Percentiles rank a stretch among this genome's conserved stretches.
Evolutionary conservation across 2,797 vertebrate species (phyloP).

Genomic region (Cottoperca gobio): DNA sequence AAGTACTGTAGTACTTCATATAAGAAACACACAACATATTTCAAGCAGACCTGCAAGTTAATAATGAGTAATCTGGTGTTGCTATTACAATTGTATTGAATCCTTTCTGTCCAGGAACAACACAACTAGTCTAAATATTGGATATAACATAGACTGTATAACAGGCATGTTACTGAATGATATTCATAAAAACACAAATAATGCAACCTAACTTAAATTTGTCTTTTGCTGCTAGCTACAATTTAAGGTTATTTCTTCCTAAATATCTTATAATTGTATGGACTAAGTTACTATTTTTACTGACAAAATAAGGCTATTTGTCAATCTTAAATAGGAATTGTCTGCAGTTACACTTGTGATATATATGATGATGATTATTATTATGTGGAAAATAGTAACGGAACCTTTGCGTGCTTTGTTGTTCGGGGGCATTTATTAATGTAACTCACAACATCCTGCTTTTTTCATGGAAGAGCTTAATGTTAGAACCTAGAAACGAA

Average conservation of each 20-base stretch:
- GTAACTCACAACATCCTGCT: slow-evolving; percentile 66
- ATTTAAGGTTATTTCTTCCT: no score
- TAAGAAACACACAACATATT: background rate
- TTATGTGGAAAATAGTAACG: background rate
- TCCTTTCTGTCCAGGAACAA: background rate
- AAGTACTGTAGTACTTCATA: background rate
- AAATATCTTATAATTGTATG: no score
- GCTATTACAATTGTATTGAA: background rate
- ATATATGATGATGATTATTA: background rate
- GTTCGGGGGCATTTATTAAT: slow-evolving; percentile 5
- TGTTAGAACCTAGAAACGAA: slow-evolving; percentile 2
- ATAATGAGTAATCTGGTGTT: background rate
- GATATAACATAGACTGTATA: background rate
- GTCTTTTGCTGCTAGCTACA: no score
- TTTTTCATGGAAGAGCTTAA: slow-evolving; percentile 50
- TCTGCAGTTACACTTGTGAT: no score
- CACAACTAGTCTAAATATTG: no score
- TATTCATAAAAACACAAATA: background rate
- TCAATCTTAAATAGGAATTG: no score
- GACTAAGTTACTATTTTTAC: no score
- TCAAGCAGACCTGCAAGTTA: background rate
- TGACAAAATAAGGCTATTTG: no score
- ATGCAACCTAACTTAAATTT: no score
- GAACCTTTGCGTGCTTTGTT: slow-evolving; percentile 41
- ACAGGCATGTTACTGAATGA: background rate